Evolutionary conservation across 2,888 invertebrate genomes (phyloP), one percentile per base, ranked within the genome.

Genomic region (Iselma pallidipennis): DNA sequence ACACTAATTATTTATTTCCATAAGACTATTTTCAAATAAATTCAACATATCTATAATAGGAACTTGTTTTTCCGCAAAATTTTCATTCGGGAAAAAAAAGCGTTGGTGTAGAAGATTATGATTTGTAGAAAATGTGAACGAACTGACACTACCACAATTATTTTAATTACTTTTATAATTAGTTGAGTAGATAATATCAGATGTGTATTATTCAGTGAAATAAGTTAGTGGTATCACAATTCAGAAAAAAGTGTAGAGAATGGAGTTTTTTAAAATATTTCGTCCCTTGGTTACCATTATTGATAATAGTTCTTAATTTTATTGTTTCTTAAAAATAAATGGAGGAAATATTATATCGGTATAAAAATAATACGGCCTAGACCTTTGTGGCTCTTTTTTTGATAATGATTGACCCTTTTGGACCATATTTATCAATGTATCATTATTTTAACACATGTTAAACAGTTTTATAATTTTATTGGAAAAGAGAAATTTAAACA

Each of bases 131-230:
- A 45, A 45, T 60, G 64, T 61, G 61, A 64, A 64, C 55, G 64
- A 61, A 64, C 64, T 64, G 57, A 50, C 55, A 52, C 57, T 55
- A 23, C 48, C 37, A 55, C 59, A 61, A 65, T 65, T 61, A 65
- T 57, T 62, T 62, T 65, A 61, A 65, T 65, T 65, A 61, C 57
- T 61, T 58, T 65, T 61, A 65, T 62, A 65, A 65, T 61, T 65
- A 61, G 37, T 42, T 45, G 1, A 19, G 52, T 53, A 51, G 65
- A 64, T 64, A 61, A 45, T 26, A 65, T 65, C 65, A 55, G 51
- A 55, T 58, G 65, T 64, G 55, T 49, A 57, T 57, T 57, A 42
- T 16, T n/a, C 3, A 4, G 42, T 42, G 7, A 5, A 25, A 4
- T 25, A 4, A 25, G 5, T 25, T 25, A 4, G 5, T 25, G 25